These are phyloP conservation scores for Ascidia mentula DNA, from an alignment of 23 tunicate species.

Conservation along the genomic window DNA sequence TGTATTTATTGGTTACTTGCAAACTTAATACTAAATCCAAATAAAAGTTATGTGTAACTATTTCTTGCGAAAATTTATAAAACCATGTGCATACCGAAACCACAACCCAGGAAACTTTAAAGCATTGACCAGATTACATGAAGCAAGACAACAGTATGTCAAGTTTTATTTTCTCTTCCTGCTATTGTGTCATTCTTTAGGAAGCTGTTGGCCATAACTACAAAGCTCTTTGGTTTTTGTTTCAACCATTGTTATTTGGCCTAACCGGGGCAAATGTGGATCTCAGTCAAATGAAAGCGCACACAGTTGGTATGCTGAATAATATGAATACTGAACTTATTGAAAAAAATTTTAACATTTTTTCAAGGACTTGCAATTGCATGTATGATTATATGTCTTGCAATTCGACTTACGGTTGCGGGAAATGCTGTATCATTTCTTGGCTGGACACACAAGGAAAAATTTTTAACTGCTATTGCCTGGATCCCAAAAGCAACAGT, in stretches of 20 bases:
- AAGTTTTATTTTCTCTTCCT: too few relatives aligned
- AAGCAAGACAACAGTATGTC: too few relatives aligned
- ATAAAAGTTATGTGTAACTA: too few relatives aligned
- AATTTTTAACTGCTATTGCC: conserved; percentile 58
- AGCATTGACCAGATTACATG: too few relatives aligned
- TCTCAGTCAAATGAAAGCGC: conserved; percentile 35
- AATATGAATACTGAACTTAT: neutral
- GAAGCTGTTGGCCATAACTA: conserved; percentile 52
- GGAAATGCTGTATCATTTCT: conserved; percentile 67
- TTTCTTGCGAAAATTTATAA: too few relatives aligned
- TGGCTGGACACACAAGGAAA: conserved; percentile 73
- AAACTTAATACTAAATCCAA: too few relatives aligned
- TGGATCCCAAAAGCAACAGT: conserved; percentile 81
- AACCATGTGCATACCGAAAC: too few relatives aligned
- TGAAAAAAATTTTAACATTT: too few relatives aligned
- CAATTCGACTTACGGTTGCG: conserved; percentile 61
- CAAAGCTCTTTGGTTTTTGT: conserved; percentile 58
- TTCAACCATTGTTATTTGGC: conserved; percentile 69
- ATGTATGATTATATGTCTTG: conserved; percentile 50
- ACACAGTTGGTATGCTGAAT: conserved; percentile 42
- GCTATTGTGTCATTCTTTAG: conserved; percentile 30
- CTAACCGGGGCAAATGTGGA: conserved; percentile 66
- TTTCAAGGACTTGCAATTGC: conserved; percentile 46
- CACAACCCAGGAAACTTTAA: too few relatives aligned
- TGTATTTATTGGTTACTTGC: too few relatives aligned